A percentile compares a stretch with the other conserved stretches of the same genome.
Conservation (phyloP, 2,113 vertebrate species). For the Zingel zingel region DNA sequence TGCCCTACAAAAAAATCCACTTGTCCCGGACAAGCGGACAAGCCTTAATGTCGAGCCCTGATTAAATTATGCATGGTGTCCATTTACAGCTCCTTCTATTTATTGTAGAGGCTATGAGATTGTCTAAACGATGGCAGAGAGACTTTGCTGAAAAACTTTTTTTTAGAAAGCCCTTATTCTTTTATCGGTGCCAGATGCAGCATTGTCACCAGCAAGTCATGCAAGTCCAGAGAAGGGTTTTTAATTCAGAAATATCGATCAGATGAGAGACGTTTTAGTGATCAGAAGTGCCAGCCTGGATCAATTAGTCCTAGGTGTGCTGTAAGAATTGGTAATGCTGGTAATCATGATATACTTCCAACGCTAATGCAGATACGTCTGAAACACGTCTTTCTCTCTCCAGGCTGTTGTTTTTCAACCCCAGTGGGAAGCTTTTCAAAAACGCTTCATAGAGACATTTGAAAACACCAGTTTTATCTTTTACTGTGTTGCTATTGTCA, state of each 20-base stretch:
- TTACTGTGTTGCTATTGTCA: background rate
- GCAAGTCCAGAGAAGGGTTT: background rate
- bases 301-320: background rate
- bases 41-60: too few species aligned
- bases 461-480: background rate
- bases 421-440: background rate
- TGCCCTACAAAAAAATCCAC: too few species aligned
- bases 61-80: background rate
- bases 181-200: background rate
- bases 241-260: background rate
- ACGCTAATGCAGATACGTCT: background rate
- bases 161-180: background rate
- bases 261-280: background rate
- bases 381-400: background rate
- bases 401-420: too few species aligned
- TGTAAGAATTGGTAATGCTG: background rate
- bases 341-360: too few species aligned
- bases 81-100: background rate
- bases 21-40: too few species aligned
- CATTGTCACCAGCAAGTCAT: background rate
- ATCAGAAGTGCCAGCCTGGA: background rate
- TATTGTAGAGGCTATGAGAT: background rate
- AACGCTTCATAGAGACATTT: background rate
- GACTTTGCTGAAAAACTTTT: background rate
- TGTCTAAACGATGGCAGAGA: background rate